Evolutionary conservation across 2,888 invertebrate species (phyloP).

Genomic region (Eurois occulta): DNA sequence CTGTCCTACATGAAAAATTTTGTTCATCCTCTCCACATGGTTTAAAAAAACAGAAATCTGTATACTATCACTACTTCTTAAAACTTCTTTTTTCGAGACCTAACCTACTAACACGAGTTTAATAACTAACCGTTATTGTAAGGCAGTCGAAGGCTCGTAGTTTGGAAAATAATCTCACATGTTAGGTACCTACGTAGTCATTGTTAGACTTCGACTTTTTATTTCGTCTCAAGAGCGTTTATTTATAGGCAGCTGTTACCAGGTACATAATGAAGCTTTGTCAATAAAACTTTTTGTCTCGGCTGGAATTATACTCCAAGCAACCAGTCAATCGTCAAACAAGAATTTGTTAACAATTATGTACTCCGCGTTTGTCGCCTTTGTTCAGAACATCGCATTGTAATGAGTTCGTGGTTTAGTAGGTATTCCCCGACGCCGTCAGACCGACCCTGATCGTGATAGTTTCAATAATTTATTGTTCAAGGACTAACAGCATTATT

Average conservation of each 20-base stretch:
- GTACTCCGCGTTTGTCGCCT: slow-evolving; percentile 38
- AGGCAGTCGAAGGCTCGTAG: not conserved
- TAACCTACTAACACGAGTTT: slow-evolving; percentile 1
- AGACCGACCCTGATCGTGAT: slow-evolving; percentile 40
- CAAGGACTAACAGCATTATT: slow-evolving; percentile 44
- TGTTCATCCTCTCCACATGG: not conserved
- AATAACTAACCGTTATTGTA: not conserved
- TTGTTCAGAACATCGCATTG: slow-evolving; percentile 61
- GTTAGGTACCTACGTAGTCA: not conserved
- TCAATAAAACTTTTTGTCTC: slow-evolving; percentile 39
- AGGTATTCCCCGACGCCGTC: slow-evolving; percentile 47
- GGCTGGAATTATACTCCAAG: slow-evolving; percentile 26
- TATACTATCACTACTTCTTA: not conserved
- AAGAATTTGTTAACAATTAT: slow-evolving; percentile 62
- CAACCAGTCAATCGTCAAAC: slow-evolving; percentile 39
- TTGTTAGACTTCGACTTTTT: slow-evolving; percentile 6
- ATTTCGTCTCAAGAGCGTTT: slow-evolving; percentile 13
- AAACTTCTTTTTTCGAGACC: not conserved
- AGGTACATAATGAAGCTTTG: slow-evolving; percentile 18
- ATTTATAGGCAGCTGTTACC: not conserved
- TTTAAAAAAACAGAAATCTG: not conserved
- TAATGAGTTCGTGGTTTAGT: slow-evolving; percentile 56
- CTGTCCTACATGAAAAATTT: not conserved
- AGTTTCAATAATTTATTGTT: slow-evolving; percentile 65
- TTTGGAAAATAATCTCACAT: slow-evolving; percentile 4